Conservation (phyloP, 2,113 vertebrate genomes). For the human region GRCh38 chr1:154204001-154204500, state of each 20-base stretch:
- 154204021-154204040: too few relatives aligned
- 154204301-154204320: neutral
- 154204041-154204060: too few relatives aligned
- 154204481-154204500: too few relatives aligned
- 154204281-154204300: neutral
- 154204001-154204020: too few relatives aligned
- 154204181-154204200: neutral
- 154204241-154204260: neutral
- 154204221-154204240: neutral
- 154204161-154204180: neutral
- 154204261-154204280: neutral
- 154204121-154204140: neutral
- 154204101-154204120: too few relatives aligned
- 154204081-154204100: too few relatives aligned
- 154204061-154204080: too few relatives aligned
- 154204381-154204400: neutral
- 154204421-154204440: too few relatives aligned
- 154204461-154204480: too few relatives aligned
- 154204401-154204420: neutral
- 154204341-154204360: neutral
- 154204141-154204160: neutral
- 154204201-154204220: neutral
- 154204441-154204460: too few relatives aligned
- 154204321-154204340: neutral
- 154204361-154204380: neutral